These are phyloP conservation scores for Sebastes jordani DNA, from an alignment of 2,797 vertebrate species.

Conservation along the genomic window DNA sequence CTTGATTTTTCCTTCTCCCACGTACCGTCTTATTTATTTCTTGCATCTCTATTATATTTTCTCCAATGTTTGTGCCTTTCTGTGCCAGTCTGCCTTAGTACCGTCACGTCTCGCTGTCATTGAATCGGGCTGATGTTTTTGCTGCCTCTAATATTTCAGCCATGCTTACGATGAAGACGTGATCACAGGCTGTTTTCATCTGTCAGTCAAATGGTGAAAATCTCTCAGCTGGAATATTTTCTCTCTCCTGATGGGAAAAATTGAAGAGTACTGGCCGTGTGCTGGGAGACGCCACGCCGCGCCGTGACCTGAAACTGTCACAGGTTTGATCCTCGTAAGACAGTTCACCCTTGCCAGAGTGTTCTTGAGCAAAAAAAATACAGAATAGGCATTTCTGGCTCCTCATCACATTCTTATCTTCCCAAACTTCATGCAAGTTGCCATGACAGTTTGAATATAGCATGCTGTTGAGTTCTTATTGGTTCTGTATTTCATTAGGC, in stretches of 20 bases:
- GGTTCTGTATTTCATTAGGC: not conserved
- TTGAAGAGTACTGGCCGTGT: not conserved
- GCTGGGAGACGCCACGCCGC: not conserved
- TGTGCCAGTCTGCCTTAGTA: not conserved
- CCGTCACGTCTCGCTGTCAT: not conserved
- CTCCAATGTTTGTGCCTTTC: not conserved
- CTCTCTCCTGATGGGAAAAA: not conserved
- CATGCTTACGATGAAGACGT: conserved; percentile 8
- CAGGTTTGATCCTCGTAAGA: not conserved
- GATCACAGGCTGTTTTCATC: conserved; percentile 34
- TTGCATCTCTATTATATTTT: not conserved
- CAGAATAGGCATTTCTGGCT: not conserved
- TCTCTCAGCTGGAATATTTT: not conserved
- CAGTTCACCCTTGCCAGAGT: not conserved
- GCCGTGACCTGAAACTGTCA: conserved; percentile 36
- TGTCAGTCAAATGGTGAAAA: conserved; percentile 22
- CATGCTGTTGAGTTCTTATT: not conserved
- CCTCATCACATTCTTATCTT: not conserved
- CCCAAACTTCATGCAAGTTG: not conserved
- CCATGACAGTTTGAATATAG: not conserved
- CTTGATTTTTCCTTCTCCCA: not conserved
- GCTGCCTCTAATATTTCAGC: conserved; percentile 18
- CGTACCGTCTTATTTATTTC: not conserved
- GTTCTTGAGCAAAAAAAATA: not conserved
- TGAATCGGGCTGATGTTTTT: not conserved